Evolutionary conservation across 2,888 invertebrate genomes (phyloP), one percentile per base, ranked within the genome.

Genomic region (Drosophila rellima): DNA sequence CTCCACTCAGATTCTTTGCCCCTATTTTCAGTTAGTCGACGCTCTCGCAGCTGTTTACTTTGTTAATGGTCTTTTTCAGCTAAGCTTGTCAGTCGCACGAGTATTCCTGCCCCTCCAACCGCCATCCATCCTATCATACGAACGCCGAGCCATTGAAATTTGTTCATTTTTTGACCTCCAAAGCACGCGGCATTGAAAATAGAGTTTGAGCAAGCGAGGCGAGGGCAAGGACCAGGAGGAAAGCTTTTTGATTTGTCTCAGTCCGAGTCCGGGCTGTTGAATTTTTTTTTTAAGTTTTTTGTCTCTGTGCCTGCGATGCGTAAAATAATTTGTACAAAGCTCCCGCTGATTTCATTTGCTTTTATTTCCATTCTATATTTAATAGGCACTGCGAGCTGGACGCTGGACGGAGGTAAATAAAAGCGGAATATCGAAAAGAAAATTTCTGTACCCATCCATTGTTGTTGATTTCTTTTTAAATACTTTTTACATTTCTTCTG

Each of bases 21-120:
- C 67, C 64, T 67, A 66, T 66, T 74, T 68, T 68, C 63, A 69
- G 66, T 73, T 72, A 67, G 77, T 70, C 72, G 65, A 50, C 51
- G 62, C 69, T 71, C 82, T 74, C 65, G 78, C 88, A 85, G 90
- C 89, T 89, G 86, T 86, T 86, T 89, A 88, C 86, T 89, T 86
- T 89, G 86, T 86, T 86, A 86, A 86, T 86, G 88, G 86, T 77
- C 88, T 88, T 86, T 86, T 86, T 74, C 89, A 89, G 85, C 86
- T 88, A 70, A 87, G 89, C 80, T 70, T 77, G 73, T 64, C 78
- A 78, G 81, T 63, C 77, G 79, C 87, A 78, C 70, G 82, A 84
- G 68, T 63, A 37, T 56, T 31, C 48, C 37, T 47, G 13, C 33
- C 47, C 15, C 50, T 56, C 45, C 10, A 1, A 20, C 29, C 39